phyloP scores from a whole-genome alignment of 2,113 vertebrate species.

The Ictidomys tridecemlineatus region DNA sequence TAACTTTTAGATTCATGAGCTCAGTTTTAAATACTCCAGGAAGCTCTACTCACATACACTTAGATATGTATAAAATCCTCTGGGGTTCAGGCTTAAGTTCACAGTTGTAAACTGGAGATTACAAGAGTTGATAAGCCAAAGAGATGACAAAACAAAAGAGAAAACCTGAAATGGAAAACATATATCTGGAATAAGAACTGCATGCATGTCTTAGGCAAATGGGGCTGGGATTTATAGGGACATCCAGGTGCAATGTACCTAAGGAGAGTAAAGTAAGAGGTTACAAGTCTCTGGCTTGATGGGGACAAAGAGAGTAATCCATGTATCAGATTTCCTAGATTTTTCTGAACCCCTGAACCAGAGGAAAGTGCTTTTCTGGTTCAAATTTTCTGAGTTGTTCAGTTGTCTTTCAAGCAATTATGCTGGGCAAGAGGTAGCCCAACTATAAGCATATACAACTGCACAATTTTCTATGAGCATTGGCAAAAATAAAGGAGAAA shows the following conservation, averaged over 20 bases:
- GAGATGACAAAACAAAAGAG: neutral
- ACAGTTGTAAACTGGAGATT: neutral
- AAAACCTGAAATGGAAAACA: neutral
- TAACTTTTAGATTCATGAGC: neutral
- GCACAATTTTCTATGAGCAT: neutral
- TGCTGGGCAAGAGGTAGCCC: neutral
- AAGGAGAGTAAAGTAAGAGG: neutral
- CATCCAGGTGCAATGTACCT: neutral
- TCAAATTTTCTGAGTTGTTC: neutral
- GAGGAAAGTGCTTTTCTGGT: neutral
- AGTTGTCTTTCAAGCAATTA: neutral
- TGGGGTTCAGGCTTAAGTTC: neutral
- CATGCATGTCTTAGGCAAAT: fast-evolving
- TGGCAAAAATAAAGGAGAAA: neutral
- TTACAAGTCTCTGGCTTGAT: neutral
- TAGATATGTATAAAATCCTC: neutral
- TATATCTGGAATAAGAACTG: neutral
- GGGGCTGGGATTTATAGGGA: neutral
- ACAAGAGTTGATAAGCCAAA: neutral
- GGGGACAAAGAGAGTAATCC: neutral
- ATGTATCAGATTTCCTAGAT: neutral
- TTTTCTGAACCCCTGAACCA: neutral
- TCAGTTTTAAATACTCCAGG: neutral
- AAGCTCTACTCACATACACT: neutral
- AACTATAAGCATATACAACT: neutral